phyloP scores from a whole-genome alignment of 2,113 vertebrate species.

The Strigops habroptila region DNA sequence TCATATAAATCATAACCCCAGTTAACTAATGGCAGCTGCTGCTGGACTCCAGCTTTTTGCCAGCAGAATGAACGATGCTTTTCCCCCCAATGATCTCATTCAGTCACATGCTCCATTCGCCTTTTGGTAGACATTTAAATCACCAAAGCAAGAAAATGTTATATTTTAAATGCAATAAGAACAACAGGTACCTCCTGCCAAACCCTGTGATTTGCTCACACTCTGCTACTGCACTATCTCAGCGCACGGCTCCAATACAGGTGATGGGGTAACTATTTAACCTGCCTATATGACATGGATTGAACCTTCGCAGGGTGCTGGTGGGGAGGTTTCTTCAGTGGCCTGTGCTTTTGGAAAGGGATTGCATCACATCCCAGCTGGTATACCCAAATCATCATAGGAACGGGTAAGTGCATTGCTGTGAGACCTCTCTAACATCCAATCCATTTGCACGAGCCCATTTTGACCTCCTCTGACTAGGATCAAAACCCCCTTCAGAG shows the following conservation, averaged over 20 bases:
- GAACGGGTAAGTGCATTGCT: background rate
- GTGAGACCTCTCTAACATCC: background rate
- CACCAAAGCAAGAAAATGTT: background rate
- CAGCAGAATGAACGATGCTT: slow-evolving; percentile 4
- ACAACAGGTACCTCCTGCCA: slow-evolving; percentile 24
- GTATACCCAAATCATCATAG: background rate
- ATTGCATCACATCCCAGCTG: background rate
- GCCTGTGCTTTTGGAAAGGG: background rate
- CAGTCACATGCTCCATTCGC: background rate
- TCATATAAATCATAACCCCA: slow-evolving; percentile 32
- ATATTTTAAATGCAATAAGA: background rate
- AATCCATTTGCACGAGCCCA: background rate
- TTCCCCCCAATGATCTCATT: slow-evolving; percentile 6
- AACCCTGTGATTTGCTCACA: background rate
- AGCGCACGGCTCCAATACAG: background rate
- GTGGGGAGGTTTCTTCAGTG: background rate
- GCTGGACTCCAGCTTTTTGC: background rate
- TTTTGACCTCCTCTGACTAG: background rate
- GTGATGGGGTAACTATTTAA: background rate
- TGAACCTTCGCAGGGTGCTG: background rate
- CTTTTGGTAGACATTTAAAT: slow-evolving; percentile 9
- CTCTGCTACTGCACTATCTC: background rate
- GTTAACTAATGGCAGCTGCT: slow-evolving; percentile 50
- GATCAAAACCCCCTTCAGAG: background rate
- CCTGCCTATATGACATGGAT: rapidly evolving